Conservation (phyloP, 2,888 invertebrate species). For the Serrognathus titanus region DNA sequence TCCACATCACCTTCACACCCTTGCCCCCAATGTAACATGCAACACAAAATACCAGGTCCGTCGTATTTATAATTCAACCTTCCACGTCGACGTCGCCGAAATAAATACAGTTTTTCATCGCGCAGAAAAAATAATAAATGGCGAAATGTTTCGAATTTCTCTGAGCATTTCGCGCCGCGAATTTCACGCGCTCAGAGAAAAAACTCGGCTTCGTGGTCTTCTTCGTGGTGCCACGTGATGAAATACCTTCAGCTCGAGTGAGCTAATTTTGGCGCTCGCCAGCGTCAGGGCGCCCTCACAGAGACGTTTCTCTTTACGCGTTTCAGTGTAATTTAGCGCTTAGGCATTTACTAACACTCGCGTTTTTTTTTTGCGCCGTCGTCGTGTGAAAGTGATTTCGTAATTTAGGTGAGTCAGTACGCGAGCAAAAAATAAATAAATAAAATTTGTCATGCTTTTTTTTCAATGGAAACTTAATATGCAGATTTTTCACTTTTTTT, state of each 20-base stretch:
- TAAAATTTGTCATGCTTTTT: not conserved
- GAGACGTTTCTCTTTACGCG: slow-evolving; percentile 20
- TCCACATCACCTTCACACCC: too few relatives aligned
- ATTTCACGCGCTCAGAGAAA: too few relatives aligned
- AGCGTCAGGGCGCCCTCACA: slow-evolving; percentile 24
- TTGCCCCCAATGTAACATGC: too few relatives aligned
- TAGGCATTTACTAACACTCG: not conserved
- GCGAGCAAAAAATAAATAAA: slow-evolving; percentile 6
- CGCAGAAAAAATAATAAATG: not conserved
- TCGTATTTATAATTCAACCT: too few relatives aligned
- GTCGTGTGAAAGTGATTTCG: slow-evolving; percentile 8
- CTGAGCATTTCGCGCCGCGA: too few relatives aligned
- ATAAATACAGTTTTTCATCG: too few relatives aligned
- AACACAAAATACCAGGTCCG: too few relatives aligned
- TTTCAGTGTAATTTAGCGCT: slow-evolving; percentile 17
- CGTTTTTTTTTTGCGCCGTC: slow-evolving; percentile 1
- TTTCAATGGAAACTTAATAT: not conserved
- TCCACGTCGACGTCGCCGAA: too few relatives aligned
- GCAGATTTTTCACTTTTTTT: not conserved
- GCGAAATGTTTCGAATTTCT: not conserved
- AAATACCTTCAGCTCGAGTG: slow-evolving; percentile 25
- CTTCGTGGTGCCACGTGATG: slow-evolving; percentile 11
- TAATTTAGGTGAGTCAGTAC: slow-evolving; percentile 10
- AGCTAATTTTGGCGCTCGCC: slow-evolving; percentile 34
- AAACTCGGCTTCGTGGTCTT: not conserved